Evolutionary conservation across 2,797 vertebrate species (phyloP).

Genomic region (Ambastaia sidthimunki): DNA sequence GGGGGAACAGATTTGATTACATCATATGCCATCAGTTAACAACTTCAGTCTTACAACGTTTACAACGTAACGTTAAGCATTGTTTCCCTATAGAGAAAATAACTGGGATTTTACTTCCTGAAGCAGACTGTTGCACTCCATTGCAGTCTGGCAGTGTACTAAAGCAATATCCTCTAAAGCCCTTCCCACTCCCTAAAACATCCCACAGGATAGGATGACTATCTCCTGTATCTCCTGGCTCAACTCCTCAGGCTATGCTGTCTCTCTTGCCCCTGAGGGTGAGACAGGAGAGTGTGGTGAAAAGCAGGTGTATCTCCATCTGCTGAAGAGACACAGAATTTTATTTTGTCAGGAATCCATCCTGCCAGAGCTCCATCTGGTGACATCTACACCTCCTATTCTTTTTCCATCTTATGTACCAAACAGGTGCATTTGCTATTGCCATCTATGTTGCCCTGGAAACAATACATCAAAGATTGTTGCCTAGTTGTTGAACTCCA

Average conservation of each 20-base stretch:
- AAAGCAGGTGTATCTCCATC: constrained; percentile 48
- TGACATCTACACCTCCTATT: constrained; percentile 35
- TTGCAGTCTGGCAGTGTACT: constrained; percentile 6
- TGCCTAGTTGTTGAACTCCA: constrained; percentile 38
- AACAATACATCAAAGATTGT: constrained; percentile 20
- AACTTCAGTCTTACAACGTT: neutral
- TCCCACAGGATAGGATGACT: constrained; percentile 18
- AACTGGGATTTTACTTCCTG: neutral
- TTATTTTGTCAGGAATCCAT: constrained; percentile 41
- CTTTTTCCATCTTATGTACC: constrained; percentile 13
- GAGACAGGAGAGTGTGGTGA: constrained; percentile 26
- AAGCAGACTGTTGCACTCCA: neutral
- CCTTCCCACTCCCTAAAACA: neutral
- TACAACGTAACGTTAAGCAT: neutral
- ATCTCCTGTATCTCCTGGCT: constrained; percentile 15
- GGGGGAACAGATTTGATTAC: neutral
- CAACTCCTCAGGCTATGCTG: constrained; percentile 13
- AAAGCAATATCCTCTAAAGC: constrained; percentile 25
- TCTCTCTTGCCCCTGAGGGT: constrained; percentile 28
- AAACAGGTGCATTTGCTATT: constrained; percentile 42
- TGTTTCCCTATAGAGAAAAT: neutral
- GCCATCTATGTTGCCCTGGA: constrained; percentile 40
- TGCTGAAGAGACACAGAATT: constrained; percentile 45
- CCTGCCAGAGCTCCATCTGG: constrained; percentile 46
- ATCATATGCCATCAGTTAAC: neutral